phyloP scores from a whole-genome alignment of 2,113 vertebrate genomes.

The Rousettus leschenaultii region DNA sequence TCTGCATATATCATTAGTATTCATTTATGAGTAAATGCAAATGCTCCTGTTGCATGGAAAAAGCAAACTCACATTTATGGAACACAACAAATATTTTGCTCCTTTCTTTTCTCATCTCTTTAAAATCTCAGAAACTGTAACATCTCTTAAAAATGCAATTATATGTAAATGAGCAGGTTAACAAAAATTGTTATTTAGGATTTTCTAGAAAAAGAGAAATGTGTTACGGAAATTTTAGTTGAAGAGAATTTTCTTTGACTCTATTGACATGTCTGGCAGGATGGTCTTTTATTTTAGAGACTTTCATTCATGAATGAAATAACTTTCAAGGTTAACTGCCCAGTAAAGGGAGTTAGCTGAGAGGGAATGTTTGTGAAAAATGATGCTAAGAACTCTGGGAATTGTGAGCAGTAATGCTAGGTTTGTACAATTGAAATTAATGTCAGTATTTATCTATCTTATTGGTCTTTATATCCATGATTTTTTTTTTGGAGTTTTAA shows the following conservation, averaged over 20 bases:
- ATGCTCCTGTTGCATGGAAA: conserved; percentile 49
- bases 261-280: neutral
- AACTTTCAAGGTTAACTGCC: neutral
- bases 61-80: neutral
- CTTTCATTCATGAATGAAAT: conserved; percentile 42
- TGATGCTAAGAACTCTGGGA: neutral
- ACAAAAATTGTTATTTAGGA: neutral
- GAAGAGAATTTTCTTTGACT: conserved; percentile 14
- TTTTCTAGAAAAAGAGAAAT: conserved; percentile 4
- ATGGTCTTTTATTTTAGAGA: neutral
- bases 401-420: neutral
- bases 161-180: conserved; percentile 34
- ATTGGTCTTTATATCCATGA: neutral
- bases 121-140: neutral
- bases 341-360: neutral
- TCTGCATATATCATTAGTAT: conserved; percentile 58
- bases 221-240: conserved; percentile 13
- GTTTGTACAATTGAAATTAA: neutral
- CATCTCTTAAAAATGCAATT: neutral
- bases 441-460: neutral
- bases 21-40: conserved; percentile 69
- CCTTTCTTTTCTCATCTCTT: conserved; percentile 28
- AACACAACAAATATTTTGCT: conserved; percentile 34
- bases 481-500: neutral
- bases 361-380: neutral